Conservation (phyloP, 2,888 invertebrate genomes). For the Apodemia hepburni region DNA sequence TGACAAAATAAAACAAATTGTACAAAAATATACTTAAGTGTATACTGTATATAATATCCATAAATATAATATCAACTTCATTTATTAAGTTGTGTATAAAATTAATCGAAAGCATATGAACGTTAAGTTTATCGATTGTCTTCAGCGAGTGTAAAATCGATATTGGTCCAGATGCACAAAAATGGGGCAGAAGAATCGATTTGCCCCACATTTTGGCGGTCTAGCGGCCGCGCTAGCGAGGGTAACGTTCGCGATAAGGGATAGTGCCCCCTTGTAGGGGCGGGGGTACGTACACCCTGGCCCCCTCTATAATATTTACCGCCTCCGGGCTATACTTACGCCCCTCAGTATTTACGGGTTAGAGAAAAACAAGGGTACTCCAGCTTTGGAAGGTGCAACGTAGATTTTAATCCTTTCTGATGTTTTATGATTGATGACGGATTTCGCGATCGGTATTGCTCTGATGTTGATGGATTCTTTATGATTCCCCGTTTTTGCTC, state of each 20-base stretch:
- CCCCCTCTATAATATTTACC: constrained; percentile 77
- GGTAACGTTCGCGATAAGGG: constrained; percentile 80
- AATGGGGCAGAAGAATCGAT: constrained; percentile 77
- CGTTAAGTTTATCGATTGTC: constrained; percentile 32
- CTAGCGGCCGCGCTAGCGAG: constrained; percentile 71
- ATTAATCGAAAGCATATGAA: neutral
- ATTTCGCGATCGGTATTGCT: constrained; percentile 71
- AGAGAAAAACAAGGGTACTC: constrained; percentile 81
- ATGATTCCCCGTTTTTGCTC: constrained; percentile 53
- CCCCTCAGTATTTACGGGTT: constrained; percentile 80
- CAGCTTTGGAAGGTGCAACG: constrained; percentile 79
- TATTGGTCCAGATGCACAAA: constrained; percentile 79
- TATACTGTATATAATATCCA: too few relatives aligned
- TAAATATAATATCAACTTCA: constrained; percentile 24
- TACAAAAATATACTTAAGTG: too few relatives aligned
- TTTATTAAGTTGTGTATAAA: neutral
- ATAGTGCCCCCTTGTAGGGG: constrained; percentile 71
- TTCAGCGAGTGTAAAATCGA: constrained; percentile 56
- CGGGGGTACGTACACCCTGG: constrained; percentile 53
- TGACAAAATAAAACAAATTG: too few relatives aligned
- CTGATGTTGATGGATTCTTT: constrained; percentile 75
- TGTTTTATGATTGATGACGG: constrained; percentile 79
- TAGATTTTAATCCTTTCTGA: constrained; percentile 80
- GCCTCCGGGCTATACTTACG: constrained; percentile 79
- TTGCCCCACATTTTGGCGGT: constrained; percentile 78